Evolutionary conservation across 2,113 vertebrate species (phyloP).

Genomic region (Excalfactoria chinensis): DNA sequence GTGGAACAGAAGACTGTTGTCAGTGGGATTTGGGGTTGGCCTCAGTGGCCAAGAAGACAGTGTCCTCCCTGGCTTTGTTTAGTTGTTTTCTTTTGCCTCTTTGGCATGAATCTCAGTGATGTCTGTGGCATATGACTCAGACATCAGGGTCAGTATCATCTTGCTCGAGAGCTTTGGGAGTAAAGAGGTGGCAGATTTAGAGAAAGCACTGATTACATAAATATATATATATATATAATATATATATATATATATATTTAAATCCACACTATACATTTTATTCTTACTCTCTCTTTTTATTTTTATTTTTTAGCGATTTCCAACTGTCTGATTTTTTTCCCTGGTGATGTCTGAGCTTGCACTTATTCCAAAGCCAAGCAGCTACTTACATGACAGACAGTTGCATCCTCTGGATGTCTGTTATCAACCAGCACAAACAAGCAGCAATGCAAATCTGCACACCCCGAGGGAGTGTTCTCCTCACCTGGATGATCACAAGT

Average conservation of each 20-base stretch:
- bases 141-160: background rate
- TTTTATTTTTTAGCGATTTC: background rate
- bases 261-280: background rate
- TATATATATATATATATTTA: too few species aligned
- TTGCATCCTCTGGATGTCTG: background rate
- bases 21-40: background rate
- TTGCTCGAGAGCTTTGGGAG: background rate
- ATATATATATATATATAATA: too few species aligned
- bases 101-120: background rate
- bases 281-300: background rate
- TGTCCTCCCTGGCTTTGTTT: background rate
- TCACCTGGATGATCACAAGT: background rate
- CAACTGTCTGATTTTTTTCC: background rate
- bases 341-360: background rate
- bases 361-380: background rate
- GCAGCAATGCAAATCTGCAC: background rate
- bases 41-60: background rate
- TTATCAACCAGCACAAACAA: background rate
- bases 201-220: background rate
- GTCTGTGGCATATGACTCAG: background rate
- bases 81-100: constrained; percentile 1
- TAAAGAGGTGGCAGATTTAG: background rate
- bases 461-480: background rate
- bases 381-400: background rate
- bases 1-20: background rate